Evolutionary conservation across 35 echinoderm and acorn worm genomes (phyloP).

Genomic region (Antedon bifida): DNA sequence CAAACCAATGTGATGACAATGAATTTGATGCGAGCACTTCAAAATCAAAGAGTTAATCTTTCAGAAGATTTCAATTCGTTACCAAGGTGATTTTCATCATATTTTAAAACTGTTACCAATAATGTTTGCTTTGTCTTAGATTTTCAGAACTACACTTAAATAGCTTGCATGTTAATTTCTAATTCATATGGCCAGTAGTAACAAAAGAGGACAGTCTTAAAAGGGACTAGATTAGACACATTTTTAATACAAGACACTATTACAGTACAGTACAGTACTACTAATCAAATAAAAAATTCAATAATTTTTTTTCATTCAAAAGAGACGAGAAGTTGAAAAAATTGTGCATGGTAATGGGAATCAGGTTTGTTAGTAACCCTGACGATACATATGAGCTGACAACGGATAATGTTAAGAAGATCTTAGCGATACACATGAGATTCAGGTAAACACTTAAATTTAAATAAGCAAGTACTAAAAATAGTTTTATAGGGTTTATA

Average conservation of each 20-base stretch:
- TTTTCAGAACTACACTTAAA: too few species aligned
- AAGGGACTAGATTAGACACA: background rate
- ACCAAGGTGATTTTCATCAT: constrained; percentile 7
- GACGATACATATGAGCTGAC: constrained; percentile 20
- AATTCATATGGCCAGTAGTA: too few species aligned
- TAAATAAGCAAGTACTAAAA: background rate
- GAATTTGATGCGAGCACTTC: background rate
- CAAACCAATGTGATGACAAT: constrained; percentile 9
- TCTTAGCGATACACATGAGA: constrained; percentile 24
- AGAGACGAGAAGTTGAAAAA: too few species aligned
- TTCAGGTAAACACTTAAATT: constrained; percentile 29
- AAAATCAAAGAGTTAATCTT: constrained; percentile 9
- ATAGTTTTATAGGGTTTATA: too few species aligned
- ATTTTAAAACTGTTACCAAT: too few species aligned
- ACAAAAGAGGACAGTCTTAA: too few species aligned
- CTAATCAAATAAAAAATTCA: too few species aligned
- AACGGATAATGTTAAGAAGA: constrained; percentile 24
- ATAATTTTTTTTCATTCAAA: too few species aligned
- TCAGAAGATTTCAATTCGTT: constrained; percentile 5
- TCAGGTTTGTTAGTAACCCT: background rate
- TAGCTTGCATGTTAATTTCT: too few species aligned
- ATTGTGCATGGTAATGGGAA: constrained; percentile 18
- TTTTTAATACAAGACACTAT: too few species aligned
- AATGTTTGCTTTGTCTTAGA: too few species aligned
- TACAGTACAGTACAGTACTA: too few species aligned